Conservation (phyloP, 2,113 vertebrate species). For the Amphiprion ocellaris region DNA sequence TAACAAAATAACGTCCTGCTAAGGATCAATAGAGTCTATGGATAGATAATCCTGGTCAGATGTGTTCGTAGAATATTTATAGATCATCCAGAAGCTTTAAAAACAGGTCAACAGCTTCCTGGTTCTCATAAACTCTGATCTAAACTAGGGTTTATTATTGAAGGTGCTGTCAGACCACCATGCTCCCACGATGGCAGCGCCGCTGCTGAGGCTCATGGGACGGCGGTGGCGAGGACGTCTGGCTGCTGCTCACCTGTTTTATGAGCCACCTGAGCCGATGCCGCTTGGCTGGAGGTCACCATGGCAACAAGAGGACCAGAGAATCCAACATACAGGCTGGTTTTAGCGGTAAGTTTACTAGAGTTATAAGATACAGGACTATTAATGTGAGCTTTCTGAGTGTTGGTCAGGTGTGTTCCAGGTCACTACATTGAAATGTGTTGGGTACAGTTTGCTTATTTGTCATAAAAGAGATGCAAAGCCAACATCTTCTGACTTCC, state of each 20-base stretch:
- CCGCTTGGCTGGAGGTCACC: conserved; percentile 1
- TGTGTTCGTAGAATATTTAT: background rate
- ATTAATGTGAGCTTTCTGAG: no score
- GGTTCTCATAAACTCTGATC: conserved; percentile 15
- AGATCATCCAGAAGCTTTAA: background rate
- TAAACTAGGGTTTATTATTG: conserved; percentile 34
- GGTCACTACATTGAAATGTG: no score
- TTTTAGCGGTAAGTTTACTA: background rate
- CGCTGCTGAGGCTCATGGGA: background rate
- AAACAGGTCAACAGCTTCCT: conserved; percentile 31
- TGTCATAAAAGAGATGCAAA: no score
- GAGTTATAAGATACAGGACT: no score
- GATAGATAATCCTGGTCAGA: no score
- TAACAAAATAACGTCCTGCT: no score
- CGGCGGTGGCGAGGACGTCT: conserved; percentile 11
- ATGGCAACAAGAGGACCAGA: conserved; percentile 24
- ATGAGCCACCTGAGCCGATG: no score
- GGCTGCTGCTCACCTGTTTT: no score
- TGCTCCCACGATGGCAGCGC: background rate
- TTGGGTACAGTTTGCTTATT: no score
- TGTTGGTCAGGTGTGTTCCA: no score
- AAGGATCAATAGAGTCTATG: no score
- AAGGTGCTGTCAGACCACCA: conserved; percentile 23
- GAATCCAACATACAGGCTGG: background rate
- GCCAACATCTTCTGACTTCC: no score